These are phyloP conservation scores for Cyclopterus lumpus DNA, from an alignment of 2,797 vertebrate genomes.

Conservation along the genomic window DNA sequence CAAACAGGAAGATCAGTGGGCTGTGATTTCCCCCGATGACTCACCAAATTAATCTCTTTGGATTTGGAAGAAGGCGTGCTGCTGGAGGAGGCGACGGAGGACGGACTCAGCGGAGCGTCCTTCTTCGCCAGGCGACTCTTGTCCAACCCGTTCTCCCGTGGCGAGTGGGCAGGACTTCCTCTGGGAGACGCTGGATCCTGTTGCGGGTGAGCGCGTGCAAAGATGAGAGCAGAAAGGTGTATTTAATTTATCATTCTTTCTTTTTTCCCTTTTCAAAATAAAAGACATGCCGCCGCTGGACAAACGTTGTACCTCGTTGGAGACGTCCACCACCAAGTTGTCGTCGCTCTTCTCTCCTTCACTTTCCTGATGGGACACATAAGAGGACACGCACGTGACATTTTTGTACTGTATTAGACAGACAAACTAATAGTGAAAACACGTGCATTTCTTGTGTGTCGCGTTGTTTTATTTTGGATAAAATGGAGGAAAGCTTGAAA, in stretches of 20 bases:
- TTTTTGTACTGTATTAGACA: not conserved
- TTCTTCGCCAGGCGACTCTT: slow-evolving; percentile 91
- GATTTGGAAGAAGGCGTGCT: slow-evolving; percentile 97
- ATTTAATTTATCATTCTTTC: not conserved
- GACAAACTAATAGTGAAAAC: not conserved
- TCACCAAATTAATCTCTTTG: slow-evolving; percentile 90
- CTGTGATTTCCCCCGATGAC: slow-evolving; percentile 45
- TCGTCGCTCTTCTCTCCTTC: slow-evolving; percentile 96
- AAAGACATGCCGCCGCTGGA: not conserved
- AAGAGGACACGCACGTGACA: not conserved
- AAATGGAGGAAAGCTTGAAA: not conserved
- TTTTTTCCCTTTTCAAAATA: not conserved
- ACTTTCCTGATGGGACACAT: slow-evolving; percentile 86
- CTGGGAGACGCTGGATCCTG: slow-evolving; percentile 92
- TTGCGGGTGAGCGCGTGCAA: not conserved
- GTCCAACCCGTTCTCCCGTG: slow-evolving; percentile 94
- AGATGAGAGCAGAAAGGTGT: not conserved
- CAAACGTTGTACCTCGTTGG: slow-evolving; percentile 90
- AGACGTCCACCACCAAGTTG: slow-evolving; percentile 94
- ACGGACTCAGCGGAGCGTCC: slow-evolving; percentile 92
- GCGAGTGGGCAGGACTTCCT: slow-evolving; percentile 93
- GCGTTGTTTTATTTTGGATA: not conserved
- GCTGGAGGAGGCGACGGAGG: slow-evolving; percentile 94
- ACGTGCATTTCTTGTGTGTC: not conserved
- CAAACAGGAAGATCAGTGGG: slow-evolving; percentile 43